phyloP scores from a whole-genome alignment of 2,113 vertebrate genomes.

The Haemorhous mexicanus region DNA sequence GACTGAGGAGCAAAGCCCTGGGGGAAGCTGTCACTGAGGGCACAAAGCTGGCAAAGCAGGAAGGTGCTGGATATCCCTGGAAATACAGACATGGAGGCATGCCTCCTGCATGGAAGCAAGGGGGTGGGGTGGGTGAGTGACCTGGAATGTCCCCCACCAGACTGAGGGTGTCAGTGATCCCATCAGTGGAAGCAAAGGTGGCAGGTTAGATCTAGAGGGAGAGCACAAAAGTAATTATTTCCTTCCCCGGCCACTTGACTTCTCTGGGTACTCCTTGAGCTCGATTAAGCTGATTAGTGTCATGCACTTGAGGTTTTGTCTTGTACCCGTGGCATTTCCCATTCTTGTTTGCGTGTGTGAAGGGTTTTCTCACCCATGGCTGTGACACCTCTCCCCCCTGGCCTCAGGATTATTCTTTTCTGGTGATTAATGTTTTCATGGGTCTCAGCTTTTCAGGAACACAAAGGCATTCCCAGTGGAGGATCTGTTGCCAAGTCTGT shows the following conservation, averaged over 20 bases:
- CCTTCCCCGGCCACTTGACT: neutral
- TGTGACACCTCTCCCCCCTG: neutral
- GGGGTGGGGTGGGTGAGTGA: neutral
- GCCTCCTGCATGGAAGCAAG: neutral
- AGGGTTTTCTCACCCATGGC: neutral
- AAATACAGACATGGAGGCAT: neutral
- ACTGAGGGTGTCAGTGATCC: neutral
- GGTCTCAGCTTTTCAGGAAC: neutral
- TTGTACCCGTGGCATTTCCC: neutral
- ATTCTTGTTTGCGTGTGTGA: accelerated
- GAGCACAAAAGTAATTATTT: neutral
- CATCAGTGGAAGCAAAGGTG: neutral
- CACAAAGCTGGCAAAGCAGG: neutral
- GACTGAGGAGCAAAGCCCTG: neutral
- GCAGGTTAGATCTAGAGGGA: neutral
- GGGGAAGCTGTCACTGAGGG: neutral
- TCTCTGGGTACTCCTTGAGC: neutral
- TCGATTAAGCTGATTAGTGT: slow-evolving; percentile 20
- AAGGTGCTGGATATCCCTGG: neutral
- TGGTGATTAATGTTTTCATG: neutral
- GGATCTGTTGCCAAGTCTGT: neutral
- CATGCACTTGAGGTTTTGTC: neutral
- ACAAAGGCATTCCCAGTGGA: neutral
- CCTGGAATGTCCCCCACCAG: neutral
- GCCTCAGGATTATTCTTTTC: neutral